Percentiles rank a stretch among this genome's conserved stretches.
Evolutionary conservation across 1,140 invertebrate genomes (phyloP).

Genomic region (Diuraphis noxia): DNA sequence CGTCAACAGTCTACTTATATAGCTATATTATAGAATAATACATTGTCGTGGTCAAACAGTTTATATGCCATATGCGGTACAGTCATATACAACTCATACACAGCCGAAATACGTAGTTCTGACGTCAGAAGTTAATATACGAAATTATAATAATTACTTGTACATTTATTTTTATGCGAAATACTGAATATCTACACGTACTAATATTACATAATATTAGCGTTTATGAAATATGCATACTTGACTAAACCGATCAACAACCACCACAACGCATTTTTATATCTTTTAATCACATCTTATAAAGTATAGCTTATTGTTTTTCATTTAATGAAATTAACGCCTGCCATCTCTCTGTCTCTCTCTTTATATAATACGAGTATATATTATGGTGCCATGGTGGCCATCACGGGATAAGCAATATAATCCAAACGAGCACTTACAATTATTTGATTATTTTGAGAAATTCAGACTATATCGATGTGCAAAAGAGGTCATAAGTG

Average conservation of each 20-base stretch:
- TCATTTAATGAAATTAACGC: neutral
- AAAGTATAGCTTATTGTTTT: conserved; percentile 4
- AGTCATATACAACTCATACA: too few relatives aligned
- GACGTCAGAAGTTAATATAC: conserved; percentile 1
- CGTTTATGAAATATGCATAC: too few relatives aligned
- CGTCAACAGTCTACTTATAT: conserved; percentile 23
- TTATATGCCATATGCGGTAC: neutral
- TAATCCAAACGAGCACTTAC: too few relatives aligned
- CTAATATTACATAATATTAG: too few relatives aligned
- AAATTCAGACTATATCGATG: too few relatives aligned
- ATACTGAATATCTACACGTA: neutral
- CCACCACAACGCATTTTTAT: neutral
- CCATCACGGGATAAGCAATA: too few relatives aligned
- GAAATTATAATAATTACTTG: conserved; percentile 11
- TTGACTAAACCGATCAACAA: neutral
- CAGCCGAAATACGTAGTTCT: conserved; percentile 10
- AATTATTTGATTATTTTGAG: too few relatives aligned
- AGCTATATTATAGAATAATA: neutral
- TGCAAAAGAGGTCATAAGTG: too few relatives aligned
- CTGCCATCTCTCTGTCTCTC: neutral
- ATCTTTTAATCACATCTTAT: conserved; percentile 3
- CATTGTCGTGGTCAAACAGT: neutral
- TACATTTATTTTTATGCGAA: neutral
- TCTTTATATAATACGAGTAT: neutral
- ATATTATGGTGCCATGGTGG: too few relatives aligned